phyloP scores from a whole-genome alignment of 1,140 invertebrate species.

The Drosophila mayri region DNA sequence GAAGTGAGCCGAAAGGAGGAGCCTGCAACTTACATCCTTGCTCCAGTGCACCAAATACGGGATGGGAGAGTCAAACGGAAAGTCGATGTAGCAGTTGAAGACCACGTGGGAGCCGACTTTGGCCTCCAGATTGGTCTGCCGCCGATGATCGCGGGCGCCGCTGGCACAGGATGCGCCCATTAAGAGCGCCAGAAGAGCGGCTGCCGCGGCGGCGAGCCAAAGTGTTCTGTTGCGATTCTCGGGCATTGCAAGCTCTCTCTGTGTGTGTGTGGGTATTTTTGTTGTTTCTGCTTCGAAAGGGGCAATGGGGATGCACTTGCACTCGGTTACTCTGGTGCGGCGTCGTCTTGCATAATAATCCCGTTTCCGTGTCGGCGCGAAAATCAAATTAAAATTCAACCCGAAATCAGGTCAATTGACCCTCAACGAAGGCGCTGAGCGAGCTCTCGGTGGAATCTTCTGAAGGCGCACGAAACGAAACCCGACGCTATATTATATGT shows the following conservation, averaged over 20 bases:
- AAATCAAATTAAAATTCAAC: constrained; percentile 50
- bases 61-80: constrained; percentile 93
- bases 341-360: constrained; percentile 26
- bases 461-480: constrained; percentile 33
- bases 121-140: constrained; percentile 89
- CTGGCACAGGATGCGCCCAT: constrained; percentile 74
- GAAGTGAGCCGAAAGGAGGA: background rate
- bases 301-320: constrained; percentile 29
- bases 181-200: constrained; percentile 53
- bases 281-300: background rate
- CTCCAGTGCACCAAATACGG: constrained; percentile 96
- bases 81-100: constrained; percentile 95
- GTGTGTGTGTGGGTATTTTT: background rate
- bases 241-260: constrained; percentile 33
- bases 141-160: constrained; percentile 85
- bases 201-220: background rate
- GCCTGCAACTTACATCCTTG: constrained; percentile 90
- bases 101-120: constrained; percentile 94
- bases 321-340: constrained; percentile 43
- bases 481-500: background rate
- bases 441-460: constrained; percentile 19
- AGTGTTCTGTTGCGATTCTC: constrained; percentile 24
- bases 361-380: constrained; percentile 39
- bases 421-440: constrained; percentile 11
- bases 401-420: constrained; percentile 63